These are phyloP conservation scores for Scytalopus superciliaris DNA, from an alignment of 2,113 vertebrate species.

Conservation along the genomic window DNA sequence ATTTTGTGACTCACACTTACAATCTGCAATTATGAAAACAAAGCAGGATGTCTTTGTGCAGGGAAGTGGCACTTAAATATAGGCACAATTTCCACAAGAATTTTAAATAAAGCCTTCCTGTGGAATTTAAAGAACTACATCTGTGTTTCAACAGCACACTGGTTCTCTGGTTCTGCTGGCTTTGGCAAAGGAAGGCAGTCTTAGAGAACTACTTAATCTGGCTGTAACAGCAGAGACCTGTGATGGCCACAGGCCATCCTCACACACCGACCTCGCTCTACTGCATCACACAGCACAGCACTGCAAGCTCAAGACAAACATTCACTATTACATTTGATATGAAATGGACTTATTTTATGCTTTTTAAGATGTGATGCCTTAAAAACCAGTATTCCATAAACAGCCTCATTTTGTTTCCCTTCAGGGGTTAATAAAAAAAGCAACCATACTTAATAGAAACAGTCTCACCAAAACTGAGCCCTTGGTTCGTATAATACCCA, in stretches of 20 bases:
- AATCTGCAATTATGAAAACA: fast-evolving
- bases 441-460: not conserved
- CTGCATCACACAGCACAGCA: not conserved
- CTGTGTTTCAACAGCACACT: not conserved
- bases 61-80: not conserved
- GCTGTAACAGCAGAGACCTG: no score
- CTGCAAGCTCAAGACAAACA: not conserved
- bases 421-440: not conserved
- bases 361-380: not conserved
- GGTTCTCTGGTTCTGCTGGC: no score
- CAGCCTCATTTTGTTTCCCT: not conserved
- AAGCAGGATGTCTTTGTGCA: not conserved
- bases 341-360: no score
- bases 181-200: no score
- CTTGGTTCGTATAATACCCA: not conserved
- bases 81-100: not conserved
- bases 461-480: not conserved
- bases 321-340: not conserved
- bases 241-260: no score
- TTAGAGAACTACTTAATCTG: no score
- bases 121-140: not conserved
- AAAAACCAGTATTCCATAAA: not conserved
- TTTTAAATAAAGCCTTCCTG: not conserved
- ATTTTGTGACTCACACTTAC: fast-evolving
- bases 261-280: no score